Evolutionary conservation across 2,113 vertebrate genomes (phyloP).

Genomic region (Miniopterus natalensis): DNA sequence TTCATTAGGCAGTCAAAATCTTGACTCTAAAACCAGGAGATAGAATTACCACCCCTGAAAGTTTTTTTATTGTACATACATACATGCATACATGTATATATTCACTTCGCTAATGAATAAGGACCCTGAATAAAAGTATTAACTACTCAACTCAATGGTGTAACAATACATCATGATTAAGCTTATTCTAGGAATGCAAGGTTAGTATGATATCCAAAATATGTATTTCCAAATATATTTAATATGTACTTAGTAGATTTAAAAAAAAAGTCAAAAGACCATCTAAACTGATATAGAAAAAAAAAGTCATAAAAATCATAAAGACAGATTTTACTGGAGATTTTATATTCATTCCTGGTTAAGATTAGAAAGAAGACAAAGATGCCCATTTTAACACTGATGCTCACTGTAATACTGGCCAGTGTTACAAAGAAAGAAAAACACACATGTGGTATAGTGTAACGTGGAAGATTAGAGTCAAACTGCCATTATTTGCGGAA

Average conservation of each 20-base stretch:
- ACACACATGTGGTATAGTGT: background rate
- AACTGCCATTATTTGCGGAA: conserved; percentile 32
- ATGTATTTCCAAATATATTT: conserved; percentile 26
- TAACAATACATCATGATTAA: background rate
- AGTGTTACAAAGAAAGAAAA: conserved; percentile 30
- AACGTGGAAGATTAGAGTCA: background rate
- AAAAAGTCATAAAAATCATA: background rate
- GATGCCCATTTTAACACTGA: background rate
- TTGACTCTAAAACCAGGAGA: background rate
- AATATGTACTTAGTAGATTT: background rate
- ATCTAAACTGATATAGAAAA: background rate
- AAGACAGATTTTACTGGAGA: background rate
- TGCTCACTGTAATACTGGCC: background rate
- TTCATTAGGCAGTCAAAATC: background rate
- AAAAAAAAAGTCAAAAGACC: conserved; percentile 22
- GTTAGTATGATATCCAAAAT: background rate
- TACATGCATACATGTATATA: background rate
- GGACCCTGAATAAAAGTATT: background rate
- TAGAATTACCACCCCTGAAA: background rate
- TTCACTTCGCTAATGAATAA: conserved; percentile 30
- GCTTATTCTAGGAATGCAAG: background rate
- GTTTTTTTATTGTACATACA: background rate
- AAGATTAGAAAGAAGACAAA: conserved; percentile 19
- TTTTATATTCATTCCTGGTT: background rate
- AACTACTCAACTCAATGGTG: background rate